Evolutionary conservation across 2,888 invertebrate genomes (phyloP).

Genomic region (Drosophila eohydei): DNA sequence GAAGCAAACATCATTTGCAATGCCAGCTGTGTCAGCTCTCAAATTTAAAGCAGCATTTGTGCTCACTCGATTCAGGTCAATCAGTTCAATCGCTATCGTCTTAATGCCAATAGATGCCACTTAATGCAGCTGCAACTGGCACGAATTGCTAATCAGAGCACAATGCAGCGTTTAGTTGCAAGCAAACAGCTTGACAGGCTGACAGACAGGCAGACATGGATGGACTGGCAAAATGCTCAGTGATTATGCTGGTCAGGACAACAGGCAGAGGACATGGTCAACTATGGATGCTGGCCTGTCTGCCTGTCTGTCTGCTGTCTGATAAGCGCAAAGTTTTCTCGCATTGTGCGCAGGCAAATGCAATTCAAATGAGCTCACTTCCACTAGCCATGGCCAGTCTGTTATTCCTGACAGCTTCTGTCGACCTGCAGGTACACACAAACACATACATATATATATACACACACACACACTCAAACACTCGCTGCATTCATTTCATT

Average conservation of each 20-base stretch:
- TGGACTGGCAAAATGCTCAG: slow-evolving; percentile 11
- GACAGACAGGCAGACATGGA: slow-evolving; percentile 4
- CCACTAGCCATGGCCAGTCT: slow-evolving; percentile 10
- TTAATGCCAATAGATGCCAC: slow-evolving; percentile 49
- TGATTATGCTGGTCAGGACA: slow-evolving; percentile 43
- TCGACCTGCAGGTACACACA: slow-evolving; percentile 12
- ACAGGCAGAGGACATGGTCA: slow-evolving; percentile 8
- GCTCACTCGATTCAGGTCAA: slow-evolving; percentile 8
- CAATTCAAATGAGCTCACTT: slow-evolving; percentile 66
- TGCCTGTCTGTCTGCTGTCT: slow-evolving; percentile 23
- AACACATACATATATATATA: slow-evolving; percentile 7
- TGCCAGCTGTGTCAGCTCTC: slow-evolving; percentile 1
- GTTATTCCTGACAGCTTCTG: slow-evolving; percentile 2
- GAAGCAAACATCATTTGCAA: slow-evolving; percentile 4
- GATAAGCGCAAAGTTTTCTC: slow-evolving; percentile 65
- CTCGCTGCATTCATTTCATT: slow-evolving; percentile 18
- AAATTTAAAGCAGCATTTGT: not conserved
- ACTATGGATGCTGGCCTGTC: slow-evolving; percentile 23
- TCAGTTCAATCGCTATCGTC: slow-evolving; percentile 23
- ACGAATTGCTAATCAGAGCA: slow-evolving; percentile 55
- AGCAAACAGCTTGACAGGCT: slow-evolving; percentile 34
- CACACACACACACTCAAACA: slow-evolving; percentile 8
- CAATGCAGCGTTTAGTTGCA: slow-evolving; percentile 39
- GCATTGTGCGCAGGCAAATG: slow-evolving; percentile 50
- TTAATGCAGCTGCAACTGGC: slow-evolving; percentile 22